These are phyloP conservation scores for Plagodis dolabraria DNA, from an alignment of 2,888 invertebrate species.

Conservation along the genomic window DNA sequence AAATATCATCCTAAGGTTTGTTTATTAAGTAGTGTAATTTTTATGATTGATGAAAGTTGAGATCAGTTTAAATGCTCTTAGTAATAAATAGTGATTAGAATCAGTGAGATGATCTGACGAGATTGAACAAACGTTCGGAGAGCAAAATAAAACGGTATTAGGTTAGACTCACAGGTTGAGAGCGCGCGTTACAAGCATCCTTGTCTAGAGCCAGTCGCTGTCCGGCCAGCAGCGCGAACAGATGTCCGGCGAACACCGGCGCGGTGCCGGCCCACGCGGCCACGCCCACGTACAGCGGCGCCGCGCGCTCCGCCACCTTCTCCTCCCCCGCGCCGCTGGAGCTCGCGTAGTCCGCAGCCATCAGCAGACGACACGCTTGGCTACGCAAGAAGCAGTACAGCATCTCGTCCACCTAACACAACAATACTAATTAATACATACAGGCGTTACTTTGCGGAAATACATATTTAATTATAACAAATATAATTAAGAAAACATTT, in stretches of 20 bases:
- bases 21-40: no score
- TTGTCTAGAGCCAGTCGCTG: constrained; percentile 51
- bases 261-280: constrained; percentile 72
- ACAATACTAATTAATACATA: no score
- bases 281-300: constrained; percentile 73
- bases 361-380: constrained; percentile 87
- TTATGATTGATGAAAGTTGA: no score
- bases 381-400: constrained; percentile 91
- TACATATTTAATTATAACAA: no score
- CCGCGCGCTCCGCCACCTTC: constrained; percentile 39
- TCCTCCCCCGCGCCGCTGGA: constrained; percentile 52
- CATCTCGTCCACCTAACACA: constrained; percentile 87
- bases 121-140: no score
- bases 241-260: constrained; percentile 85
- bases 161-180: constrained; percentile 47
- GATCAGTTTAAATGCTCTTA: no score
- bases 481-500: no score
- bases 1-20: no score
- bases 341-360: constrained; percentile 76
- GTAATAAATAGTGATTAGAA: no score
- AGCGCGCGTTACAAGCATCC: constrained; percentile 47
- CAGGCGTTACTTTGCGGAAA: no score
- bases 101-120: no score
- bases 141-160: no score
- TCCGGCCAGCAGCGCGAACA: constrained; percentile 87